phyloP scores from a whole-genome alignment of 2,113 vertebrate genomes.

The Tenebrosternarchus preto region DNA sequence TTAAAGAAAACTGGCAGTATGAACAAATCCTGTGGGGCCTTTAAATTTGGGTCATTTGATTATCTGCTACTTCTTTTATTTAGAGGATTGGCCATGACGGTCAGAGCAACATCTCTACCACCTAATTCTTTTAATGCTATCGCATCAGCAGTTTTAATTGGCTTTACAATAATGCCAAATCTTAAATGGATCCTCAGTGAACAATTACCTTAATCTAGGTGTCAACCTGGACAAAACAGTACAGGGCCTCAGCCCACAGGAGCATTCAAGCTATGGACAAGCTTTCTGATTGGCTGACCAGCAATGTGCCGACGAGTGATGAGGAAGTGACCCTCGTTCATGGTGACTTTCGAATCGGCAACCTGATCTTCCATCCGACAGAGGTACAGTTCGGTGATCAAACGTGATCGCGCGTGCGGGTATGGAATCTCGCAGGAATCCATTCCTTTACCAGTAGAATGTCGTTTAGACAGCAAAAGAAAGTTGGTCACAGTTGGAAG shows the following conservation, averaged over 20 bases:
- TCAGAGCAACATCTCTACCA: too few relatives aligned
- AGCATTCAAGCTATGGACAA: constrained; percentile 83
- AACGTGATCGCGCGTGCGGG: neutral
- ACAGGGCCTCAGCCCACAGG: constrained; percentile 79
- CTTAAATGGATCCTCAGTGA: neutral
- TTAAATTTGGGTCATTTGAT: too few relatives aligned
- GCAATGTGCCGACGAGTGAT: constrained; percentile 81
- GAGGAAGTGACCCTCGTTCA: constrained; percentile 84
- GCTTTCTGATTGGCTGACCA: constrained; percentile 84
- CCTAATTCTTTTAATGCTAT: too few relatives aligned
- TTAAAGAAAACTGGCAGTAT: too few relatives aligned
- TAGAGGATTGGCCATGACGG: too few relatives aligned
- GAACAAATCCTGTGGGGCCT: too few relatives aligned
- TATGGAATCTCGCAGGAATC: neutral
- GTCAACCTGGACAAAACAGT: constrained; percentile 90
- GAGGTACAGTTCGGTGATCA: constrained; percentile 75
- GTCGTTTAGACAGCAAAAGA: neutral
- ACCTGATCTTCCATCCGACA: constrained; percentile 89
- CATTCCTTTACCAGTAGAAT: neutral
- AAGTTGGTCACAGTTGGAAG: neutral
- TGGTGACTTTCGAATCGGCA: constrained; percentile 88
- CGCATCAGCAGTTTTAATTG: too few relatives aligned
- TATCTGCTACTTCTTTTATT: too few relatives aligned
- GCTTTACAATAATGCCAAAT: too few relatives aligned
- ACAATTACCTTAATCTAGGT: constrained; percentile 71